These are phyloP conservation scores for Cacatua alba DNA, from an alignment of 2,113 vertebrate genomes.

Conservation along the genomic window DNA sequence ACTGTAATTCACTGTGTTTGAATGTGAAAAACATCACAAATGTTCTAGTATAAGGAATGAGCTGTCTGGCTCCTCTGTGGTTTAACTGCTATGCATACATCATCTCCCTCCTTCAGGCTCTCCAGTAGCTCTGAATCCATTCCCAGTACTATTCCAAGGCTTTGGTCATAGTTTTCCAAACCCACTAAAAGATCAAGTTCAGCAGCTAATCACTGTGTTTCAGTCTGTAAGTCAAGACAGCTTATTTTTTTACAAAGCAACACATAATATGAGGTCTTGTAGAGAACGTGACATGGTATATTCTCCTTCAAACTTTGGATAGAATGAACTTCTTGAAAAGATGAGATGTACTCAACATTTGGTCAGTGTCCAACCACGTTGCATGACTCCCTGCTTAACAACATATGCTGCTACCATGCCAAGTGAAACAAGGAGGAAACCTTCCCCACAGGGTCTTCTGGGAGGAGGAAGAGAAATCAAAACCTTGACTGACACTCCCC, in stretches of 20 bases:
- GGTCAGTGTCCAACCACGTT: neutral
- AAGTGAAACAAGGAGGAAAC: neutral
- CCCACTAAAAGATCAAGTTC: neutral
- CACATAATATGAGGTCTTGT: neutral
- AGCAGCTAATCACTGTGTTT: neutral
- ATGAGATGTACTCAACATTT: neutral
- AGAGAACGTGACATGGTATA: neutral
- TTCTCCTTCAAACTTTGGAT: neutral
- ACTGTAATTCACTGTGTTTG: neutral
- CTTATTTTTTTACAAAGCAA: neutral
- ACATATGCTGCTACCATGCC: neutral
- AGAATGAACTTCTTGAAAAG: neutral
- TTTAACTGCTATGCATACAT: neutral
- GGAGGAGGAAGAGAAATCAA: neutral
- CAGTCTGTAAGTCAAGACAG: neutral
- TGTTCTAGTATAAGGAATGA: neutral
- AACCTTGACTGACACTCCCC: neutral
- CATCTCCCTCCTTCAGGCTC: neutral
- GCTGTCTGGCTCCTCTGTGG: constrained; percentile 14
- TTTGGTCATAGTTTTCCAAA: neutral
- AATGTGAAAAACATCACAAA: neutral
- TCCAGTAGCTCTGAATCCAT: neutral
- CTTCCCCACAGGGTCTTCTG: neutral
- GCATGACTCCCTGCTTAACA: neutral
- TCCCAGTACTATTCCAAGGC: neutral